phyloP scores from a whole-genome alignment of 2,113 vertebrate genomes.

The Sebastes fasciatus region DNA sequence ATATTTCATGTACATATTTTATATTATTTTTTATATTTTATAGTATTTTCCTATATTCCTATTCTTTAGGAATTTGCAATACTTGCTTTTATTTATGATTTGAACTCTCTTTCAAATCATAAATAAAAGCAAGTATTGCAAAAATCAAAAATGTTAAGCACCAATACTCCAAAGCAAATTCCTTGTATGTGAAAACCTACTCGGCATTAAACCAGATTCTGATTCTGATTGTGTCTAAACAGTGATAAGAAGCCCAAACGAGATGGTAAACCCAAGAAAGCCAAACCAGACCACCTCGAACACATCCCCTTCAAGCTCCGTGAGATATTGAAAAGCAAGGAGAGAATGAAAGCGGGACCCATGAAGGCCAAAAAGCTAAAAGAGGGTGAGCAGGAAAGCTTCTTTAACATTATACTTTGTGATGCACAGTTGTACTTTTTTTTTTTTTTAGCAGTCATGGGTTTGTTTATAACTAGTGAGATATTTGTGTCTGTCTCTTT shows the following conservation, averaged over 20 bases:
- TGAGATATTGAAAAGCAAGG: conserved; percentile 90
- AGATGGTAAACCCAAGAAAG: conserved; percentile 77
- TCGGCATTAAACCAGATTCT: not conserved
- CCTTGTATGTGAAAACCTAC: not conserved
- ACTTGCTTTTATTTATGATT: not conserved
- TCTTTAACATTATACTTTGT: not conserved
- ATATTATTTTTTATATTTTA: too few species aligned
- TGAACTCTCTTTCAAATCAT: not conserved
- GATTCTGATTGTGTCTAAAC: not conserved
- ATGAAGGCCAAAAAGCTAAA: conserved; percentile 65
- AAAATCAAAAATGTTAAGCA: too few species aligned
- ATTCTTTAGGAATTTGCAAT: too few species aligned
- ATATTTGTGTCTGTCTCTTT: not conserved
- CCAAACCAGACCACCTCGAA: conserved; percentile 85
- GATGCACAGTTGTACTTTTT: not conserved
- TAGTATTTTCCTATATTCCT: too few species aligned
- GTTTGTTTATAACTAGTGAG: not conserved
- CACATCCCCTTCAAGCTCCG: conserved; percentile 91
- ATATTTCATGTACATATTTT: too few species aligned
- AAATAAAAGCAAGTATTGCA: too few species aligned
- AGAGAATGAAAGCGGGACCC: conserved; percentile 82
- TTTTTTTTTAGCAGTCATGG: not conserved
- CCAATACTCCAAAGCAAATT: not conserved
- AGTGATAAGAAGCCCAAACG: conserved; percentile 76
- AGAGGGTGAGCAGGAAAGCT: conserved; percentile 39